Evolutionary conservation across 1,140 invertebrate species (phyloP), one percentile per base, ranked within the genome.

Genomic region (Helicoverpa zea): DNA sequence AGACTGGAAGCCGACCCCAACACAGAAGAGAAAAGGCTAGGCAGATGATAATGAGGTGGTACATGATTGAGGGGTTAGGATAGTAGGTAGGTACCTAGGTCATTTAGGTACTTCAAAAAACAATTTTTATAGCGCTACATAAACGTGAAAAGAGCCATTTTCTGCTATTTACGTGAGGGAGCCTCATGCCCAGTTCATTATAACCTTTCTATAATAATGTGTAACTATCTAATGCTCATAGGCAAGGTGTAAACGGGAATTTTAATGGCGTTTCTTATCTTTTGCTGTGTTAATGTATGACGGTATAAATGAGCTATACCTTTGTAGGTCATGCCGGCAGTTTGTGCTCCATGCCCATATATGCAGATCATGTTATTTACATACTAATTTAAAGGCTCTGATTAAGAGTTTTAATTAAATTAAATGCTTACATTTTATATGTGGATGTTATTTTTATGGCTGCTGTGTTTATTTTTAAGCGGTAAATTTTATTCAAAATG

Each of bases 301-400:
- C 10, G 16, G 11, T 66, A n/a, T 66, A 49, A 12, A 47, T 9
- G 13, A 35, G 35, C 12, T 14, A 49, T 49, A 35, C n/a, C 35
- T 49, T 49, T 66, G 43, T 66, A 43, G 63, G 43, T 66, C 63
- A 43, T 43, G 63, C 35, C 43, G 43, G 54, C 54, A 58, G 54
- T n/a, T 43, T 66, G 63, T 23, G 43, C 63, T 23, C 63, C 18
- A 66, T 66, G 35, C 3, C 63, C 63, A 66, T 66, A 16, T 49
- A 66, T 66, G 63, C 63, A 49, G 18, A 66, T 66, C 43, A 66
- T 13, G 63, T 5, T 66, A 66, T 66, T 66, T 66, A 18, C 63
- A 49, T 66, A 49, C 35, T 5, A 66, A 18, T 9, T 43, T 66
- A 3, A 49, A 43, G 63, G n/a, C n/a, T 66, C 30, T 66, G n/a